Base-by-base conservation (phyloP, 2,113 vertebrate species). In the Elephantulus edwardii region DNA sequence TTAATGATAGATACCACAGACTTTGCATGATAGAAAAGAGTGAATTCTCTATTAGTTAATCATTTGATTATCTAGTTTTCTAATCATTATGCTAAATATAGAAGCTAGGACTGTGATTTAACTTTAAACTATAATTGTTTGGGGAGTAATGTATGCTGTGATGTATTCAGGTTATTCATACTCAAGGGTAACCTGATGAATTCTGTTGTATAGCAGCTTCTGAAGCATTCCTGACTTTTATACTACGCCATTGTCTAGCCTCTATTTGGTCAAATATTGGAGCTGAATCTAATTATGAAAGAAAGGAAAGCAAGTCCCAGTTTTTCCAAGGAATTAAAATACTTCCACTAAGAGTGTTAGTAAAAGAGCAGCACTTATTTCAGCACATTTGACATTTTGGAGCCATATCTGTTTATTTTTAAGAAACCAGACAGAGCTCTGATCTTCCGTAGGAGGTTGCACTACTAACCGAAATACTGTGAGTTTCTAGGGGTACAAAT, bases 41-140 rank as follows among this genome's bases (percentile, higher is more conserved):
- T n/a, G n/a, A n/a, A n/a, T 17, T 90, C 9, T 88, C 28, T 13
- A 50, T 71, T 40, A 17, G 6, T 87, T 66, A 68, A 76, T 54
- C 20, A 20, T 17, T 82, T 89, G 46, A 28, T 74, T 86, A 35
- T 78, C 5, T 78, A 46, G 50, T 54, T 83, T 66, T n/a, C 14
- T 78, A 79, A 44, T 72, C 78, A 40, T 54, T 77, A 79, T 84
- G 20, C n/a, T 76, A 66, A 93, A 48, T 90, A 52, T 64, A 42
- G 60, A 52, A 72, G 7, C 48, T 81, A 66, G 44, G 76, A 76
- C 22, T 89, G 78, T 83, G 50, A 83, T 11, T 83, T 91, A 74
- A 48, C 3, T 26, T 77, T 92, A 66, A 72, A 42, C 2, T 60
- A 46, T 77, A 80, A 10, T 50, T 52, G 24, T 77, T 89, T 86